A percentile compares a stretch with the other conserved stretches of the same genome.
Evolutionary conservation across 2,113 vertebrate species (phyloP).

Genomic region (Fukomys damarensis): DNA sequence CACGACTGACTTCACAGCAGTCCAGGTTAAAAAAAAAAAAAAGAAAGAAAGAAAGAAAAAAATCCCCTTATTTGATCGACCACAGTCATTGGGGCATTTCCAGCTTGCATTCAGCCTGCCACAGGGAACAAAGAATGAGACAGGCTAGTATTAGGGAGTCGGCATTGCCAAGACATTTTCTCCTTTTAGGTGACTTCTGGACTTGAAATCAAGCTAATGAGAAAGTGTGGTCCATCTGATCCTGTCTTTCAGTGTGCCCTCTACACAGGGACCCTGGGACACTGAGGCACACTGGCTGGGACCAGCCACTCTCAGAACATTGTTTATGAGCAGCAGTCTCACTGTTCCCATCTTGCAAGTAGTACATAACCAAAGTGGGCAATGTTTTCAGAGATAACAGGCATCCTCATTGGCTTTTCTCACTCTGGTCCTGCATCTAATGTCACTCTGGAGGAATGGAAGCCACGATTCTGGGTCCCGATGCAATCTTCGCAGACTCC

Average conservation of each 20-base stretch:
- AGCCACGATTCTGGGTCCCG: neutral
- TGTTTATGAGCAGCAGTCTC: neutral
- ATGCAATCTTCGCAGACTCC: neutral
- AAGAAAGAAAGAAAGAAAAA: slow-evolving; percentile 41
- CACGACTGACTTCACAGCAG: slow-evolving; percentile 78
- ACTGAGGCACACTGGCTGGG: too few species aligned
- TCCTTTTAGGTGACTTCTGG: slow-evolving; percentile 18
- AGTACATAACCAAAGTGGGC: neutral
- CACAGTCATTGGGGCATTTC: slow-evolving; percentile 64
- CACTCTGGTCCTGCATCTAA: accelerated
- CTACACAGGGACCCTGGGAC: too few species aligned
- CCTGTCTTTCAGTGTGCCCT: neutral
- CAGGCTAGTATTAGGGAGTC: slow-evolving; percentile 5
- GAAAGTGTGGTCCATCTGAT: too few species aligned
- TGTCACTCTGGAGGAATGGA: slow-evolving; percentile 23
- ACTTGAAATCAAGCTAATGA: neutral
- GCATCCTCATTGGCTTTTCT: neutral
- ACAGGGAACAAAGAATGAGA: slow-evolving; percentile 24
- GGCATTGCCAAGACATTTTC: slow-evolving; percentile 58
- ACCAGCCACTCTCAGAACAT: accelerated
- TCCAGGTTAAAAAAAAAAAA: slow-evolving; percentile 60
- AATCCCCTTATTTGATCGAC: slow-evolving; percentile 71
- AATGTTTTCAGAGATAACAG: neutral
- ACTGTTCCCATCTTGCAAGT: neutral
- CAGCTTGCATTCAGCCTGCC: slow-evolving; percentile 68